Evolutionary conservation across 2,113 vertebrate species (phyloP), one percentile per base, ranked within the genome.

Genomic region (Gasterosteus aculeatus): DNA sequence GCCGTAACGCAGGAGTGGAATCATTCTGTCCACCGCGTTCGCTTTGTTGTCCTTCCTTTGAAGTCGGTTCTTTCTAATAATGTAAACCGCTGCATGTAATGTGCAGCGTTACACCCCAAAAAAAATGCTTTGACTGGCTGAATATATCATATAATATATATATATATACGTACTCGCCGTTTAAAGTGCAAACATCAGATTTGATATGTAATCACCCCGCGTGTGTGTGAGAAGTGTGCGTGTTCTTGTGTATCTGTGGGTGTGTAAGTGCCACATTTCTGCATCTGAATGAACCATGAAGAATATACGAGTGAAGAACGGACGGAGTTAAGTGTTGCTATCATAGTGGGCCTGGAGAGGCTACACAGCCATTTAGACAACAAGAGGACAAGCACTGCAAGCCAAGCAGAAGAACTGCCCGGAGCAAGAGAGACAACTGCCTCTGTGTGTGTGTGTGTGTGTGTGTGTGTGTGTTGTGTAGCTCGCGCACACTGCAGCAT

Each of bases 391-490:
- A 91, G 82, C 84, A 89, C 83, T 79, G 89, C 86, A 87, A 92
- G 76, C 87, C 89, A 89, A 89, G 91, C 91, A 92, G 89, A 92
- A 93, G 83, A 92, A 92, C 44, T 18, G 89, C 92, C 91, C 74
- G 72, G 18, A 92, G 92, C 88, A 22, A 85, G 66, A 16, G 42
- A 87, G 72, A 69, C 41, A n/a, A 66, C 35, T 47, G 49, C 46
- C 49, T 77, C 66, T 72, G 60, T 62, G 63, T 59, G 38, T 63
- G 22, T 72, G 22, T 47, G 7, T 79, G 56, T 22, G 69, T 69
- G 56, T 72, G 69, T 82, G 54, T 67, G 66, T 54, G 19, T 75
- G 41, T 67, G 59, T 65, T 71, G 44, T 62, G 74, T 58, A 62
- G 75, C 53, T 38, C 39, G 49, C 39, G 67, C 42, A 83, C 69